Evolutionary conservation across 37 sponge, comb jelly and placozoan species (phyloP), one percentile per base, ranked within the genome.

Genomic region (Amphimedon queenslandica): DNA sequence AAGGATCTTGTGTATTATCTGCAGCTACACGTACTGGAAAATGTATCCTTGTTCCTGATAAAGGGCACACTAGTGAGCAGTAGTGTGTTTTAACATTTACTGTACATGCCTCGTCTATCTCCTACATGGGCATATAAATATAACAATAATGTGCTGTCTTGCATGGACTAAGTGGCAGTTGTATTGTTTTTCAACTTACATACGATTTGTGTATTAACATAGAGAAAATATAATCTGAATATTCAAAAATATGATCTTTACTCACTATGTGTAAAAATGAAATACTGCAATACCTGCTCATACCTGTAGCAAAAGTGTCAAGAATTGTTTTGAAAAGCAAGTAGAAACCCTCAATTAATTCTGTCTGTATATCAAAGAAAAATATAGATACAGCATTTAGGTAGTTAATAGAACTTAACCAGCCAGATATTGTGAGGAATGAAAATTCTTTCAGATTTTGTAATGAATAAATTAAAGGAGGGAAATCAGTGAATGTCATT

Each of bases 391-490:
- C n/a, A n/a, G 38, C 41, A 5, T 37, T 25, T 69, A 37, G 40
- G 10, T 37, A 38, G 27, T 40, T 24, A 69, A 33, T 21, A 67
- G 35, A 20, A 28, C 18, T 33, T 34, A 67, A 35, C 70, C 70
- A 69, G 40, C 70, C 37, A 40, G 70, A 20, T 4, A 69, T 37
- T 40, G 70, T 69, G 25, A 69, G 70, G 42, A 37, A 38, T 2
- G 42, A 40, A 18, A 40, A 1, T 40, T 69, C 70, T 40, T 40
- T 24, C 23, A 69, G 40, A 1, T 40, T 5, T 40, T 40, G 20
- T 42, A 69, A 40, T 4, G 70, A 20, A 40, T 69, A 69, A 20
- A 69, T 42, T 30, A 69, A 25, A 10, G 70, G 70, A 40, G 70
- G 70, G 43, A 37, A 69, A 24, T 69, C 18, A 42, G 70, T 69